phyloP scores from a whole-genome alignment of 2,113 vertebrate genomes.

The Alectura lathami region DNA sequence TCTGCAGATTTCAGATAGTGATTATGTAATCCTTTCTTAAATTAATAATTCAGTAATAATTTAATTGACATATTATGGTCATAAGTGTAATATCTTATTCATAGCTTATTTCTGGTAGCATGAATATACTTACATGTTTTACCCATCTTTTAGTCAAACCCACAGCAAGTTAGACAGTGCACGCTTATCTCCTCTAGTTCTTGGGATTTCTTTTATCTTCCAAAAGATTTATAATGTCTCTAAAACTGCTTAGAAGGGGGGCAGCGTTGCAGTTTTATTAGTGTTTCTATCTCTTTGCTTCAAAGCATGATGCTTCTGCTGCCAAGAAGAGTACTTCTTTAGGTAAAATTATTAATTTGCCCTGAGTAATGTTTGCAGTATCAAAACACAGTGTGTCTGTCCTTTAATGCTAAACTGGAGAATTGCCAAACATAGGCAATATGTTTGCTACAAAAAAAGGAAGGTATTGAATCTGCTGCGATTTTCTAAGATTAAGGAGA shows the following conservation, averaged over 20 bases:
- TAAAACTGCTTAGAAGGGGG: not conserved
- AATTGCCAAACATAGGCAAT: not conserved
- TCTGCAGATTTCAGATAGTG: not conserved
- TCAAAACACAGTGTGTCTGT: not conserved
- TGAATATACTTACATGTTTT: not conserved
- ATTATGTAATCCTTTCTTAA: not conserved
- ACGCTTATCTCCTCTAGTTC: not conserved
- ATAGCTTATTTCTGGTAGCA: not conserved
- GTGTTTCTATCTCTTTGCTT: accelerated
- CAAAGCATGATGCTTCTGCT: not conserved
- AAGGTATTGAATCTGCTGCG: not conserved
- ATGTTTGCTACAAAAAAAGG: not conserved
- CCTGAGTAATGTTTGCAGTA: not conserved
- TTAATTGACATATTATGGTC: not conserved
- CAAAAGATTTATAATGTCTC: not conserved
- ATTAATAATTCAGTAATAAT: not conserved
- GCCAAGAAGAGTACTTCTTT: not conserved
- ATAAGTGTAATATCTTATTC: not conserved
- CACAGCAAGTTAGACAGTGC: not conserved
- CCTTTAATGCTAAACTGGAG: not conserved
- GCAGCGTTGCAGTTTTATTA: not conserved
- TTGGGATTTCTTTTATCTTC: not conserved
- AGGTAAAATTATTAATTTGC: not conserved
- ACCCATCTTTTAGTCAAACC: not conserved
- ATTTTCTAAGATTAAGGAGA: not conserved